Evolutionary conservation across 2,888 invertebrate species (phyloP).

Genomic region (Boloria euphrosyne): DNA sequence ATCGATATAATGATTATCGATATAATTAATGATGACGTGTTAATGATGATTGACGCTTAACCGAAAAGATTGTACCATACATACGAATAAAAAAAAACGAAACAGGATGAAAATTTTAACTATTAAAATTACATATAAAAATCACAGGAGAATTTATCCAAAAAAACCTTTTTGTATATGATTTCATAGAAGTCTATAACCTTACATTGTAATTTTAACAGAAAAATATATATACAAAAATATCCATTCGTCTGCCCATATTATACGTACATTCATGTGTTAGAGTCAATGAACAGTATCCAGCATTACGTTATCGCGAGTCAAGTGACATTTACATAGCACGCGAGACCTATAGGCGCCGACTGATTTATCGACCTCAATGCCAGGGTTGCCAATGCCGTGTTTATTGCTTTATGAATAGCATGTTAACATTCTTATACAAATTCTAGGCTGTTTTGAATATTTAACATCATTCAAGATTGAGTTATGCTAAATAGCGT

Average conservation of each 20-base stretch:
- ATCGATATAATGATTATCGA: too few relatives aligned
- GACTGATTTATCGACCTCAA: slow-evolving; percentile 54
- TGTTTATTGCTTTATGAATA: slow-evolving; percentile 20
- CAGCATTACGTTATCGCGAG: slow-evolving; percentile 29
- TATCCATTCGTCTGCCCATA: neutral
- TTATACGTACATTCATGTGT: neutral
- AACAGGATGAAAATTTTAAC: too few relatives aligned
- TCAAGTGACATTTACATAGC: slow-evolving; percentile 42
- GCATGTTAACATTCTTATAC: slow-evolving; percentile 6
- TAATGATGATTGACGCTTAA: too few relatives aligned
- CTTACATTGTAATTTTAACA: neutral
- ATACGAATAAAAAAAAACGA: too few relatives aligned
- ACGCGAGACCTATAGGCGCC: slow-evolving; percentile 65
- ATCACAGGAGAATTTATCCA: too few relatives aligned
- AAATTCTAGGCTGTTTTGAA: slow-evolving; percentile 5
- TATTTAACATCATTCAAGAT: neutral
- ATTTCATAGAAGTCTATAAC: too few relatives aligned
- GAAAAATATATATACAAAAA: neutral
- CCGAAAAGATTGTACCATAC: too few relatives aligned
- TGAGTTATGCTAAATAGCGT: too few relatives aligned
- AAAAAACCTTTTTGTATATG: too few relatives aligned
- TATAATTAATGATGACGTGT: too few relatives aligned
- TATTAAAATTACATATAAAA: too few relatives aligned
- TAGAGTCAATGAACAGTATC: slow-evolving; percentile 20
- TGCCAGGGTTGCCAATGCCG: slow-evolving; percentile 31